A percentile compares a stretch with the other conserved stretches of the same genome.
phyloP scores from a whole-genome alignment of 2,797 vertebrate genomes.

The Falco cherrug region DNA sequence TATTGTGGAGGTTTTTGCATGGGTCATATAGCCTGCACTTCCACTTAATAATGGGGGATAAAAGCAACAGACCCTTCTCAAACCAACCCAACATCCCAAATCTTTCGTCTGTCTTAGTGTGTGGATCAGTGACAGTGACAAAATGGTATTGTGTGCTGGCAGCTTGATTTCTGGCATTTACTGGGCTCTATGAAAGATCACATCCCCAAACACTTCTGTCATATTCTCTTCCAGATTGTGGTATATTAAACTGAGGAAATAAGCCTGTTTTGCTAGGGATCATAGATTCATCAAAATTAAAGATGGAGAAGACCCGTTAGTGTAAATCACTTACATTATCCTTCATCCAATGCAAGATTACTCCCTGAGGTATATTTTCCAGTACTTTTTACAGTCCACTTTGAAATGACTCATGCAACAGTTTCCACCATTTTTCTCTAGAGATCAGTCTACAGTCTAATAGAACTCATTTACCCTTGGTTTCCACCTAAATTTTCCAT shows the following conservation, averaged over 20 bases:
- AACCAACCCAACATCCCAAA: neutral
- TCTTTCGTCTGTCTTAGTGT: neutral
- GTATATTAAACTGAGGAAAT: constrained; percentile 31
- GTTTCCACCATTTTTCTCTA: constrained; percentile 41
- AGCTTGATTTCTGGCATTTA: constrained; percentile 38
- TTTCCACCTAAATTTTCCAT: constrained; percentile 47
- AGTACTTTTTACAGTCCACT: constrained; percentile 14
- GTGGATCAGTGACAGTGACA: neutral
- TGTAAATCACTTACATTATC: constrained; percentile 41
- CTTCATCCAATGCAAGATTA: constrained; percentile 16
- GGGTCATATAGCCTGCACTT: neutral
- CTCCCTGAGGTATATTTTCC: constrained; percentile 30
- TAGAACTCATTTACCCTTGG: neutral
- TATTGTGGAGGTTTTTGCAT: neutral
- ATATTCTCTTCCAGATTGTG: constrained; percentile 39
- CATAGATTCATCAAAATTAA: constrained; percentile 50
- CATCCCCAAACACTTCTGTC: constrained; percentile 39
- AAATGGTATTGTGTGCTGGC: neutral
- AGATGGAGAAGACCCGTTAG: constrained; percentile 43
- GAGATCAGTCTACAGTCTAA: constrained; percentile 3
- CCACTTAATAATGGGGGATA: neutral
- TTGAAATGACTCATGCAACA: constrained; percentile 56
- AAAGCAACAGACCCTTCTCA: neutral
- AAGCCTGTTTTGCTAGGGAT: constrained; percentile 8
- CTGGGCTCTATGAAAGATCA: constrained; percentile 18